Conservation (phyloP, 2,113 vertebrate genomes). For the Callionymus lyra region DNA sequence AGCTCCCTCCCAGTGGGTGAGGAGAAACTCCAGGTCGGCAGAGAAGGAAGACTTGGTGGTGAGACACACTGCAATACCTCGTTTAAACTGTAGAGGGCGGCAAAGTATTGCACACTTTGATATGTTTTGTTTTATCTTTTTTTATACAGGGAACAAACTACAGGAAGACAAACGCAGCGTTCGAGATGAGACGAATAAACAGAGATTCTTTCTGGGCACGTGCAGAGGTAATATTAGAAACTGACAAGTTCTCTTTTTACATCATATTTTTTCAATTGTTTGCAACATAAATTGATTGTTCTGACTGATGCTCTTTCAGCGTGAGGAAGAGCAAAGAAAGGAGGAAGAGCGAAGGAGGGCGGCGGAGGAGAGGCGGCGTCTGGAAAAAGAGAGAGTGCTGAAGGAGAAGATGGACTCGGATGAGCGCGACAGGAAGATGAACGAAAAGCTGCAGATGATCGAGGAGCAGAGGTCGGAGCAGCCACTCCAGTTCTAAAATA, state of each 20-base stretch:
- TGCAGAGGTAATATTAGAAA: constrained; percentile 65
- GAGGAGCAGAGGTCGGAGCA: constrained; percentile 69
- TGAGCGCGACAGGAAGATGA: constrained; percentile 72
- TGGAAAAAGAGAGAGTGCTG: constrained; percentile 67
- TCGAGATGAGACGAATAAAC: constrained; percentile 76
- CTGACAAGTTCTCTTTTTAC: too few species aligned
- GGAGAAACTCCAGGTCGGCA: constrained; percentile 47
- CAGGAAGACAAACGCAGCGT: constrained; percentile 75
- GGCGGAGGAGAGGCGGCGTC: constrained; percentile 63
- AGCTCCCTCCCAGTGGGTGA: constrained; percentile 48
- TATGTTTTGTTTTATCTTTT: neutral
- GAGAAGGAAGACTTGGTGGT: constrained; percentile 70
- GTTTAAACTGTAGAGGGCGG: constrained; percentile 40
- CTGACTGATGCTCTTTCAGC: constrained; percentile 37
- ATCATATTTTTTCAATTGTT: too few species aligned
- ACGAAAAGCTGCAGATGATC: constrained; percentile 69
- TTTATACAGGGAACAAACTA: constrained; percentile 76
- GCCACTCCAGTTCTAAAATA: too few species aligned
- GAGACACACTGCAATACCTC: constrained; percentile 25
- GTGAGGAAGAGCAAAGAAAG: constrained; percentile 73
- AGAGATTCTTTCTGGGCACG: constrained; percentile 81
- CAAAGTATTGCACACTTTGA: constrained; percentile 19
- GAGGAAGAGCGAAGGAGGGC: constrained; percentile 68
- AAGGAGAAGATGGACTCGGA: constrained; percentile 71
- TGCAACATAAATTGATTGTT: too few species aligned